phyloP scores from a whole-genome alignment of 2,797 vertebrate species.

The Percopsis omiscomaycus region DNA sequence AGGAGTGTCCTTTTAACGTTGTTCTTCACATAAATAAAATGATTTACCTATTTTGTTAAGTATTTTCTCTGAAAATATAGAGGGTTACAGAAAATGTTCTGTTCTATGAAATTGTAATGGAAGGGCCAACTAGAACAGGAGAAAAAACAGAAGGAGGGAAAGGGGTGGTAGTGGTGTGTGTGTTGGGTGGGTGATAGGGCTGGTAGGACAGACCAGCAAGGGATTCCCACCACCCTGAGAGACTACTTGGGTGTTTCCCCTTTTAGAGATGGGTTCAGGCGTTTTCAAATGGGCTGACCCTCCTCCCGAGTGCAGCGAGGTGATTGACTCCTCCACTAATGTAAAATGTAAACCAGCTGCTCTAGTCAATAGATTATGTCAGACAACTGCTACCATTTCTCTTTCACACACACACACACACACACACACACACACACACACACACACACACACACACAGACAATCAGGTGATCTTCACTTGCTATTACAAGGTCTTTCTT shows the following conservation, averaged over 20 bases:
- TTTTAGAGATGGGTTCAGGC: constrained; percentile 49
- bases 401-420: too few species aligned
- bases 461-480: constrained; percentile 53
- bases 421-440: not conserved
- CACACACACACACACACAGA: not conserved
- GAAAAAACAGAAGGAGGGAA: too few species aligned
- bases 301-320: constrained; percentile 16
- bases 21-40: too few species aligned
- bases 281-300: constrained; percentile 42
- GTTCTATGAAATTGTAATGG: too few species aligned
- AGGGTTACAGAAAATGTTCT: too few species aligned
- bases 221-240: constrained; percentile 6
- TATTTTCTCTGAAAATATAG: too few species aligned
- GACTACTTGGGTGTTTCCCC: constrained; percentile 66
- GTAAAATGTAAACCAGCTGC: constrained; percentile 25
- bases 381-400: not conserved
- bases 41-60: too few species aligned
- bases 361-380: constrained; percentile 14
- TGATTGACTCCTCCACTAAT: constrained; percentile 35
- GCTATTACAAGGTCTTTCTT: constrained; percentile 1
- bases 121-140: too few species aligned
- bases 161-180: not conserved
- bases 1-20: too few species aligned
- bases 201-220: constrained; percentile 37
- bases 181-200: constrained; percentile 49